phyloP scores from a whole-genome alignment of 2,888 invertebrate species.

The Nipponacmea schrenckii region DNA sequence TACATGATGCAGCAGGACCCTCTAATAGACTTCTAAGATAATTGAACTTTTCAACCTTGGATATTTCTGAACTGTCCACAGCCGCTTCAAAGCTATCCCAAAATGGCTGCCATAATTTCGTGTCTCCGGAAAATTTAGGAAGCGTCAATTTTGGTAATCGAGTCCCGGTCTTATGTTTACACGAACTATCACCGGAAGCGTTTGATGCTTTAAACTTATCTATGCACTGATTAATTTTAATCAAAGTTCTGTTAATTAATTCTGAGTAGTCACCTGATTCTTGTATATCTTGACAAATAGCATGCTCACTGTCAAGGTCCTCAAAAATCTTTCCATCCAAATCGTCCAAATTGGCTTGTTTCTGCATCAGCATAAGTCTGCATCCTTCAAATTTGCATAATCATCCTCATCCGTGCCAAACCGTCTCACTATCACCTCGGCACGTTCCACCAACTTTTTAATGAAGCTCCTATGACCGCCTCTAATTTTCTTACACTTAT shows the following conservation, averaged over 20 bases:
- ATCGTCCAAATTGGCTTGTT: background rate
- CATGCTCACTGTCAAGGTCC: background rate
- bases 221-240: background rate
- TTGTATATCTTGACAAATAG: background rate
- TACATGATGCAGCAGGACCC: background rate
- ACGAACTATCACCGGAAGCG: no score
- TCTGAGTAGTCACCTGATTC: background rate
- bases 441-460: background rate
- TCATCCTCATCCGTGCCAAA: no score
- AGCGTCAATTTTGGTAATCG: no score
- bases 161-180: no score
- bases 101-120: background rate
- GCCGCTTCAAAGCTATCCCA: background rate
- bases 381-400: background rate
- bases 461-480: background rate
- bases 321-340: background rate
- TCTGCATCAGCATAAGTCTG: background rate
- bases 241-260: background rate
- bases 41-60: background rate
- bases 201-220: no score
- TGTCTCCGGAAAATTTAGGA: no score
- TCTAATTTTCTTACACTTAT: no score
- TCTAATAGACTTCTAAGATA: background rate
- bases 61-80: background rate
- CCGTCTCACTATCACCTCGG: background rate